Base-by-base conservation (phyloP, 2,113 vertebrate species). In the Actenoides lindsayi region DNA sequence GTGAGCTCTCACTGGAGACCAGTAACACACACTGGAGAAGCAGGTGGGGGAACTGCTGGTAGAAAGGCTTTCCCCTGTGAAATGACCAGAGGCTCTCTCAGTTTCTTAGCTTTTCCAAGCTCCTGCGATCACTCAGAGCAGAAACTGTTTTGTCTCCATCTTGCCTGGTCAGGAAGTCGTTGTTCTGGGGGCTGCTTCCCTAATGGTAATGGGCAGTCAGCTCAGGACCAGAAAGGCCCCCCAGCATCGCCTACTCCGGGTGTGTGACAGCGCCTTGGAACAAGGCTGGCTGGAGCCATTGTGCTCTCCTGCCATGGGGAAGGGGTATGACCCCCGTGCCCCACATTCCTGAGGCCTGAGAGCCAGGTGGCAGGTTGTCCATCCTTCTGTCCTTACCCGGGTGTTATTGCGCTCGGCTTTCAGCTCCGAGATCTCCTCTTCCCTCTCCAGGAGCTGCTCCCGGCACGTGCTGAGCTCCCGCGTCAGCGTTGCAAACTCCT, bases 391-490 rank as follows among this genome's bases (percentile, higher is more conserved):
- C 41, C 96, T 94, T 65, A 99, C 99, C 98, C 99, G 98, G 39
- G 99, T 99, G 97, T 99, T 99, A 96, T 99, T 99, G 97, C 99
- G 98, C 91, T 99, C 99, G 1, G 99, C 99, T 96, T 99, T 99
- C 98, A 99, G 98, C 97, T 99, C 99, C 0, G 99, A 99, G 96
- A 99, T 99, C 97, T 99, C 99, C 96, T 99, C 99, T 94, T 99
- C 99, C 94, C 99, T 98, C 97, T 99, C 99, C 95, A 99, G 98
- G 96, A 99, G 99, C 98, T 99, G 99, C 97, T 99, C 99, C 92
- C 99, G 98, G 97, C 99, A 99, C 56, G 98, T 97, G 89, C 99
- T 99, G 93, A 99, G 98, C 98, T 99, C 99, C 98, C 99, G 99
- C 4, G 99, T 99, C 96, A 99, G 97, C 28, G 99, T 99, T n/a